Base-by-base conservation (phyloP, 1,140 invertebrate species). In the Leptinotarsa lineolata region DNA sequence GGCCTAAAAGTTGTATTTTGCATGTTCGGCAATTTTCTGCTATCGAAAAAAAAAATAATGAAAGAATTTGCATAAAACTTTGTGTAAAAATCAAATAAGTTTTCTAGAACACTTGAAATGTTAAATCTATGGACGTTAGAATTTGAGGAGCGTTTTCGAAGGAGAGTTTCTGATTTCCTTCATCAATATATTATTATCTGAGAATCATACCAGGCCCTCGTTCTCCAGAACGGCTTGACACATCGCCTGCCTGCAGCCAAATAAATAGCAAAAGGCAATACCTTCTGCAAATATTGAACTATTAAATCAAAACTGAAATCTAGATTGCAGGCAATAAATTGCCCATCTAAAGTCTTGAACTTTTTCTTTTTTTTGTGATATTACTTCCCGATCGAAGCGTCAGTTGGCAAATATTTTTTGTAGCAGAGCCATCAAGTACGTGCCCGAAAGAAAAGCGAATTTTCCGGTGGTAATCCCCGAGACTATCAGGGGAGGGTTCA, bases 321-420 rank as follows among this genome's bases (percentile, higher is more conserved):
- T 67, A 67, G 65, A 67, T 67, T 67, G 65, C 30, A 15, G 22
- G 65, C 65, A 44, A 67, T 67, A 67, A 67, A 67, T 67, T 67
- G 65, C 65, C 16, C 44, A 67, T 67, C 65, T 44, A 46, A 39
- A 67, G 44, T 67, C 13, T 20, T n/a, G 8, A 67, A 54, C 48
- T 54, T 54, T 54, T 54, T 54, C 48, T 54, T 18, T 46, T 67
- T 67, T 67, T 67, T 30, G 24, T 21, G 24, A n/a, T 67, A 67
- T 67, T 67, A 30, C 24, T 46, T 44, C 30, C 65, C 24, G 65
- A 67, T 44, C 24, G n/a, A 16, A n/a, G 65, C 65, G 65, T 44
- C 65, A 67, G 65, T 67, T 67, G 65, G 65, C 65, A 44, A 67
- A 67, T 67, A 67, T 67, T 67, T 67, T 67, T 44, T 45, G 24